Conservation (phyloP, 2,888 invertebrate species). For the Parelbella ahira region DNA sequence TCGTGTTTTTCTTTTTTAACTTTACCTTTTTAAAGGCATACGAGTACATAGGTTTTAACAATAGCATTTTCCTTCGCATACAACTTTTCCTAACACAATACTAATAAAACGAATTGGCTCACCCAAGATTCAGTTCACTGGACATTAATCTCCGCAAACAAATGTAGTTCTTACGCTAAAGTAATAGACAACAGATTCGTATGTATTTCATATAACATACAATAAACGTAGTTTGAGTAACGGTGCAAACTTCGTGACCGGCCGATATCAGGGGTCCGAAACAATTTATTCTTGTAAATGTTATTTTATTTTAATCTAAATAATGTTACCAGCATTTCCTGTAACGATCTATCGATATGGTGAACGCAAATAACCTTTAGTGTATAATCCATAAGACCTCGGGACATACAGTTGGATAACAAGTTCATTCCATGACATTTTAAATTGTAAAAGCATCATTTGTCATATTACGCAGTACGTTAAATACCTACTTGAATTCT, state of each 20-base stretch:
- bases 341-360: too few relatives aligned
- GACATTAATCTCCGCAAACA: neutral
- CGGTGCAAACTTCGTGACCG: constrained; percentile 7
- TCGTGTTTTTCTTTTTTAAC: too few relatives aligned
- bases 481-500: too few relatives aligned
- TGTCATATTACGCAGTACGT: too few relatives aligned
- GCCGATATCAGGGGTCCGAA: constrained; percentile 3
- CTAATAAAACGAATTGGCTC: constrained; percentile 5
- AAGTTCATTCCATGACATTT: too few relatives aligned
- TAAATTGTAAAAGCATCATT: too few relatives aligned
- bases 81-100: constrained; percentile 4
- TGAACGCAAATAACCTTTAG: too few relatives aligned
- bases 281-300: constrained; percentile 4
- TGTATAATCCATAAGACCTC: too few relatives aligned
- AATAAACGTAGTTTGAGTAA: constrained; percentile 7
- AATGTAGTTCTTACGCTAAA: constrained; percentile 2
- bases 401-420: too few relatives aligned
- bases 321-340: neutral
- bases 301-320: neutral
- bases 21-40: too few relatives aligned
- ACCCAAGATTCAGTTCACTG: constrained; percentile 7
- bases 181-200: neutral
- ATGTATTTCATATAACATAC: neutral
- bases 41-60: neutral
- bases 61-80: neutral